phyloP scores from a whole-genome alignment of 2,797 vertebrate species.

The Coracias cyanogaster region DNA sequence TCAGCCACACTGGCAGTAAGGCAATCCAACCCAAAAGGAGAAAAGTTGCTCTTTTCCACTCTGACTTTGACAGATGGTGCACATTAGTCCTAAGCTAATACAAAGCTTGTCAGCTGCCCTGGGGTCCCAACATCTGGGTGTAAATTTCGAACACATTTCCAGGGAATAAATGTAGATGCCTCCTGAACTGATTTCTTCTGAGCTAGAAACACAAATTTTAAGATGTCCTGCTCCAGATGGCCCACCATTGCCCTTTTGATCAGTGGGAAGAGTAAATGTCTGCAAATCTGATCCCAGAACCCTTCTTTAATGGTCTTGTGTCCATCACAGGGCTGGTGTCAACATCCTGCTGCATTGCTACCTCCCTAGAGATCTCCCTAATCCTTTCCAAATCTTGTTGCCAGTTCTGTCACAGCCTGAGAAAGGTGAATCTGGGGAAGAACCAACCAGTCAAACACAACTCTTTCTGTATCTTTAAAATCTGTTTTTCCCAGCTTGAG shows the following conservation, averaged over 20 bases:
- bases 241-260: background rate
- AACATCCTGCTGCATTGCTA: background rate
- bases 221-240: rapidly evolving
- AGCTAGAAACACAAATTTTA: background rate
- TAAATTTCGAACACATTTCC: background rate
- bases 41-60: background rate
- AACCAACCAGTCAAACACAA: background rate
- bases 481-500: background rate
- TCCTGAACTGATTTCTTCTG: background rate
- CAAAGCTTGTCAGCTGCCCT: background rate
- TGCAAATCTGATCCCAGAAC: background rate
- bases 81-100: background rate
- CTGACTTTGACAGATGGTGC: background rate
- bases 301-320: background rate
- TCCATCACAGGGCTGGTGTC: background rate
- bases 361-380: background rate
- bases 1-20: background rate
- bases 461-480: background rate
- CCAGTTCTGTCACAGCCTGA: background rate
- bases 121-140: background rate
- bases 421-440: background rate
- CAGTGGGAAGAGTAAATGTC: background rate
- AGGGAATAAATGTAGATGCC: background rate
- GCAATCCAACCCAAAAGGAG: background rate
- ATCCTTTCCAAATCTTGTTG: background rate